Conservation (phyloP, 2,797 vertebrate species). For the Alcedo quadribrachys region DNA sequence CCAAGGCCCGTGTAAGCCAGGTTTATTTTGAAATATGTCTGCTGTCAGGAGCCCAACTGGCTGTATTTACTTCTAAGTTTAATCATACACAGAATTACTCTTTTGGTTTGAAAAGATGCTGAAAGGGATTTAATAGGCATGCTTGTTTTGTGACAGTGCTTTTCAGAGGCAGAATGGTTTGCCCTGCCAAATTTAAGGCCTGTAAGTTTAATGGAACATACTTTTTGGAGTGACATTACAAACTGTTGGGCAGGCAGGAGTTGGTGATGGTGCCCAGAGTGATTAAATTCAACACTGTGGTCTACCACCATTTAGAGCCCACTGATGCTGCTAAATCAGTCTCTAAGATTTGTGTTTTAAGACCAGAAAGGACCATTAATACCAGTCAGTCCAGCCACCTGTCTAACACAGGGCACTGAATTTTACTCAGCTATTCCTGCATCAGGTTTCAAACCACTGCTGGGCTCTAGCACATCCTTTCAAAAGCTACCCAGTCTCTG, state of each 20-base stretch:
- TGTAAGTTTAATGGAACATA: slow-evolving; percentile 27
- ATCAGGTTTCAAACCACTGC: background rate
- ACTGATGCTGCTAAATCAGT: background rate
- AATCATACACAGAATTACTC: slow-evolving; percentile 61
- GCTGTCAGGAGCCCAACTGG: slow-evolving; percentile 66
- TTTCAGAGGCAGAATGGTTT: slow-evolving; percentile 43
- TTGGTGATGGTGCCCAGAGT: background rate
- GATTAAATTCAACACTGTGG: slow-evolving; percentile 29
- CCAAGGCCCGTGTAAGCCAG: slow-evolving; percentile 56
- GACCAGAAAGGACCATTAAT: slow-evolving; percentile 19
- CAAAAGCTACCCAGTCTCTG: background rate
- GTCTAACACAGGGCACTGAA: background rate
- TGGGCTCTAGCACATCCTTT: background rate
- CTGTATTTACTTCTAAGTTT: slow-evolving; percentile 64
- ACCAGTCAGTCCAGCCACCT: background rate
- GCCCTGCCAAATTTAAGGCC: slow-evolving; percentile 37
- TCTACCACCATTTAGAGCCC: slow-evolving; percentile 20
- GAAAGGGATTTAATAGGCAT: slow-evolving; percentile 60
- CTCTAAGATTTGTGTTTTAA: background rate
- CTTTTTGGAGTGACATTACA: slow-evolving; percentile 42
- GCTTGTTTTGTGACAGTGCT: slow-evolving; percentile 49
- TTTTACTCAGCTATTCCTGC: background rate
- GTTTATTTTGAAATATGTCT: slow-evolving; percentile 71
- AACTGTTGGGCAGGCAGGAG: slow-evolving; percentile 7
- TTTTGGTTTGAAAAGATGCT: slow-evolving; percentile 34